Evolutionary conservation across 2,797 vertebrate species (phyloP).

Genomic region (Hafferia zeledoni): DNA sequence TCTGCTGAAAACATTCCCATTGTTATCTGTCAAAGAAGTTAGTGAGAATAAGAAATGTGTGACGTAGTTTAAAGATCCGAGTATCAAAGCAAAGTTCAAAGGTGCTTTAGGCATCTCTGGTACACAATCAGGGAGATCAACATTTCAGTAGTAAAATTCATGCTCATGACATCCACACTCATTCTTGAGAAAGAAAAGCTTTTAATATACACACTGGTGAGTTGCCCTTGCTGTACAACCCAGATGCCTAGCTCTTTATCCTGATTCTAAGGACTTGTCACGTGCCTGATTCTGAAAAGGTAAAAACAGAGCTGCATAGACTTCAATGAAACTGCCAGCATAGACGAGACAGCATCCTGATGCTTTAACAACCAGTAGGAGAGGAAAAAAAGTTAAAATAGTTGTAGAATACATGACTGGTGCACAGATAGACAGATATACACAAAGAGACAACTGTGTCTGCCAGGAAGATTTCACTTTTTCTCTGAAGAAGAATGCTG

Average conservation of each 20-base stretch:
- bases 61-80: neutral
- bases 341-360: neutral
- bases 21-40: neutral
- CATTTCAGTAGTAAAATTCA: neutral
- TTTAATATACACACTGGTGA: neutral
- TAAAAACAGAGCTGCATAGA: neutral
- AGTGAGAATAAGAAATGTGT: neutral
- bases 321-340: neutral
- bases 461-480: neutral
- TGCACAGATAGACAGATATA: neutral
- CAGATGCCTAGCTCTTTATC: neutral
- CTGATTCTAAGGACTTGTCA: neutral
- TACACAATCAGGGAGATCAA: neutral
- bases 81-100: neutral
- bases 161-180: neutral
- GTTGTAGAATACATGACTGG: neutral
- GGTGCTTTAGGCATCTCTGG: neutral
- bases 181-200: neutral
- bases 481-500: neutral
- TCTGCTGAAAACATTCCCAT: neutral
- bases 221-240: neutral
- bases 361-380: neutral
- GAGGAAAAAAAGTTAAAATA: neutral
- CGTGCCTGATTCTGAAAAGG: neutral
- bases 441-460: neutral